These are phyloP conservation scores for Ptychadena robeensis DNA, from an alignment of 2,797 vertebrate genomes.

Conservation along the genomic window DNA sequence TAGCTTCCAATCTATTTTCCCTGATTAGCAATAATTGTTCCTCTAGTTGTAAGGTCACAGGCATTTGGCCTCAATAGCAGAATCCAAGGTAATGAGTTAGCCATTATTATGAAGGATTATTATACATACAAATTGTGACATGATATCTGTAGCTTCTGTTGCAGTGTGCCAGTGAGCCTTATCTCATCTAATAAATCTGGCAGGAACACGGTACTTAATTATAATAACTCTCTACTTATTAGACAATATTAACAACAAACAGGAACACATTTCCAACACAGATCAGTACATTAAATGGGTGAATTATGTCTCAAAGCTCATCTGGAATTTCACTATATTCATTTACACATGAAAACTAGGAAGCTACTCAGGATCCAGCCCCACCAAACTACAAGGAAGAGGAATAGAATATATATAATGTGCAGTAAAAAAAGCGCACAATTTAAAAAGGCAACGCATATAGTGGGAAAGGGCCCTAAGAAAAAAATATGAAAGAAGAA, in stretches of 20 bases:
- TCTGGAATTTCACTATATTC: not conserved
- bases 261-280: not conserved
- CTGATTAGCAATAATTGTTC: constrained; percentile 35
- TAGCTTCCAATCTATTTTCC: constrained; percentile 16
- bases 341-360: not conserved
- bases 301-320: not conserved
- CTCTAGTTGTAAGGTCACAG: constrained; percentile 36
- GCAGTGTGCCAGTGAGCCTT: not conserved
- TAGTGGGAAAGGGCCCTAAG: too few species aligned
- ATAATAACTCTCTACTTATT: not conserved
- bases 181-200: not conserved
- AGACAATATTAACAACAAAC: not conserved
- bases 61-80: constrained; percentile 27
- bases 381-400: too few species aligned
- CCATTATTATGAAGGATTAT: constrained; percentile 43
- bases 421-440: too few species aligned
- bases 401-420: too few species aligned
- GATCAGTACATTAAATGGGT: not conserved
- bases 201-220: not conserved
- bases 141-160: constrained; percentile 20
- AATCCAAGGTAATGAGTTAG: constrained; percentile 15
- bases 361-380: too few species aligned
- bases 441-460: too few species aligned
- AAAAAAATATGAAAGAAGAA: too few species aligned
- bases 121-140: constrained; percentile 34